Evolutionary conservation across 2,888 invertebrate species (phyloP), one percentile per base, ranked within the genome.

Genomic region (Leucophenga maculata): DNA sequence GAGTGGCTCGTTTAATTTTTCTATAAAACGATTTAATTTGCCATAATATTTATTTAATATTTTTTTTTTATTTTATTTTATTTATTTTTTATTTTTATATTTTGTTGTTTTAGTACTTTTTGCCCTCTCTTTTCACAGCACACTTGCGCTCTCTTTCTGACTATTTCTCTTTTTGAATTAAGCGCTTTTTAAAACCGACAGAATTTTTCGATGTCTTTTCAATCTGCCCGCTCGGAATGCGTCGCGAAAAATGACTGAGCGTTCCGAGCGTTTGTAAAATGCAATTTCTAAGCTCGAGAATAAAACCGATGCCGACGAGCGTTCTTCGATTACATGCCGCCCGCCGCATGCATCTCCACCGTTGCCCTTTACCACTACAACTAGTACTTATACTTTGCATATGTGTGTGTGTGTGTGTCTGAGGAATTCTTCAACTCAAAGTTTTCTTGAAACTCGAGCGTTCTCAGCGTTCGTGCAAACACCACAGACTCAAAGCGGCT

Each of bases 231-330:
- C 55, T 48, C 64, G 22, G 50, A 50, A 81, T 82, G 81, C 81
- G 76, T 78, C 78, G 77, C 78, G 77, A 77, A 76, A 75, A 73
- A 76, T 39, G 81, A 84, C 84, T 81, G 78, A 82, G 82, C 18
- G 26, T 11, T 8, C 26, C 22, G 18, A 64, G 20, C 39, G 39
- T 39, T 39, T 14, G 9, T 54, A 48, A 54, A 74, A 74, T 77
- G 78, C 77, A 76, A 74, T 78, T 82, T 81, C 83, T 78, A 82
- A 85, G 85, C 85, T 74, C 75, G 46, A 64, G 57, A 67, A 39
- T 39, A 39, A 39, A 39, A 39, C 3, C 8, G 14, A 64, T 16
- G 14, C 14, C 26, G n/a, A 39, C 39, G 39, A 39, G 22, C 62
- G 62, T 48, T 64, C 62, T 64, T 46, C 16, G 39, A 39, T 39